phyloP scores from a whole-genome alignment of 2,888 invertebrate genomes.

The Drosophila paramelanica region DNA sequence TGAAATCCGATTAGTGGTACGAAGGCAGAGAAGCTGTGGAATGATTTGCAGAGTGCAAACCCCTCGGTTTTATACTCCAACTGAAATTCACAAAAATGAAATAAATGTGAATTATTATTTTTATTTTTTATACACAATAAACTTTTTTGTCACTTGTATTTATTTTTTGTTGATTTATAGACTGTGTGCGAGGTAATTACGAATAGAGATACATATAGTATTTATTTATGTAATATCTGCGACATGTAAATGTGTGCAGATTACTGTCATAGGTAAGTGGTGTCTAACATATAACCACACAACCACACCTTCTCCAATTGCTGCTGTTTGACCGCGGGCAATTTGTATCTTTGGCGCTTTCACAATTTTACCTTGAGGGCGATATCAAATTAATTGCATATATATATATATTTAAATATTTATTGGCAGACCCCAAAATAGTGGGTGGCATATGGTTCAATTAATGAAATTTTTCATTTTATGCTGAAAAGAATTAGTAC shows the following conservation, averaged over 20 bases:
- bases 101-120: conserved; percentile 32
- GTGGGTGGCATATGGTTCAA: conserved; percentile 8
- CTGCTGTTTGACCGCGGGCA: conserved; percentile 55
- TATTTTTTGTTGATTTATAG: conserved; percentile 54
- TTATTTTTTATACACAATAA: conserved; percentile 39
- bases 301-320: conserved; percentile 51
- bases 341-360: conserved; percentile 63
- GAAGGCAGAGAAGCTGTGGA: conserved; percentile 64
- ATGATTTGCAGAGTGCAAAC: conserved; percentile 59
- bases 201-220: conserved; percentile 10
- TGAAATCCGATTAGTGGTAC: conserved; percentile 50
- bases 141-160: conserved; percentile 67
- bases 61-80: conserved; percentile 66
- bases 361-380: conserved; percentile 70
- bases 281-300: conserved; percentile 2
- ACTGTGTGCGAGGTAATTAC: conserved; percentile 54
- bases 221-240: conserved; percentile 65
- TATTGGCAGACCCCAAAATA: conserved; percentile 6
- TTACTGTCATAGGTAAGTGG: conserved; percentile 73
- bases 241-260: conserved; percentile 71
- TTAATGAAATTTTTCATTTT: background rate
- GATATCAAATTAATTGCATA: conserved; percentile 45
- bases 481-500: too few relatives aligned
- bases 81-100: conserved; percentile 42
- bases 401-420: conserved; percentile 13